Evolutionary conservation across 1,140 invertebrate genomes (phyloP).

Genomic region (Aphelenchoides fujianensis): DNA sequence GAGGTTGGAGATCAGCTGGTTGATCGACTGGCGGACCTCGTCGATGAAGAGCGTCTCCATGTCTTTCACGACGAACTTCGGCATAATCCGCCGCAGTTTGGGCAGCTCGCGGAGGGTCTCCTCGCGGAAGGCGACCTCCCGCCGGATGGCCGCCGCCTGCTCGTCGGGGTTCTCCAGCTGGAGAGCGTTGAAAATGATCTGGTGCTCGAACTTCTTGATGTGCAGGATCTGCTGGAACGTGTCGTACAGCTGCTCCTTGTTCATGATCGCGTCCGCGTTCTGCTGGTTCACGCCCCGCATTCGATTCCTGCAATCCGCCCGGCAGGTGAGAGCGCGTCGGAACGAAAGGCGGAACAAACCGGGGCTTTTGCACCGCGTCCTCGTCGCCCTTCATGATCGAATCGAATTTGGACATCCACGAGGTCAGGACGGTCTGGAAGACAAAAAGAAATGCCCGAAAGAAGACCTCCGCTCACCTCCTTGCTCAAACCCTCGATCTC

Average conservation of each 20-base stretch:
- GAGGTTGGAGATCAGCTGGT: slow-evolving; percentile 94
- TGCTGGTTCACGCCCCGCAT: slow-evolving; percentile 71
- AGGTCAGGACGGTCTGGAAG: slow-evolving; percentile 72
- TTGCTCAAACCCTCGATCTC: slow-evolving; percentile 99
- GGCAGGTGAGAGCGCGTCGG: no score
- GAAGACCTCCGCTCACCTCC: slow-evolving; percentile 67
- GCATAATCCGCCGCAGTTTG: slow-evolving; percentile 78
- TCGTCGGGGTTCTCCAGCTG: slow-evolving; percentile 99
- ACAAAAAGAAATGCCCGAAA: not conserved
- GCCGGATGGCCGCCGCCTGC: slow-evolving; percentile 95
- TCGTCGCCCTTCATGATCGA: slow-evolving; percentile 86
- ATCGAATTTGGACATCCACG: slow-evolving; percentile 99
- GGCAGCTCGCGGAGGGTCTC: slow-evolving; percentile 95
- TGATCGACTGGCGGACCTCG: slow-evolving; percentile 94
- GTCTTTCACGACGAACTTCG: slow-evolving; percentile 98
- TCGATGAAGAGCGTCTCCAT: slow-evolving; percentile 99
- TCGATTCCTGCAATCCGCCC: slow-evolving; percentile 52
- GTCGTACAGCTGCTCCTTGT: slow-evolving; percentile 95
- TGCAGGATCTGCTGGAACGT: slow-evolving; percentile 98
- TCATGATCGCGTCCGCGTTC: slow-evolving; percentile 79
- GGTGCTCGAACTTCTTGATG: slow-evolving; percentile 99
- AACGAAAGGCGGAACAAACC: no score
- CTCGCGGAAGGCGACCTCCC: slow-evolving; percentile 93
- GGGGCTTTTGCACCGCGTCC: slow-evolving; percentile 47
- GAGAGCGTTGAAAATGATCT: slow-evolving; percentile 95